These are phyloP conservation scores for Lindbergichthys nudifrons DNA, from an alignment of 2,797 vertebrate genomes.

Conservation along the genomic window DNA sequence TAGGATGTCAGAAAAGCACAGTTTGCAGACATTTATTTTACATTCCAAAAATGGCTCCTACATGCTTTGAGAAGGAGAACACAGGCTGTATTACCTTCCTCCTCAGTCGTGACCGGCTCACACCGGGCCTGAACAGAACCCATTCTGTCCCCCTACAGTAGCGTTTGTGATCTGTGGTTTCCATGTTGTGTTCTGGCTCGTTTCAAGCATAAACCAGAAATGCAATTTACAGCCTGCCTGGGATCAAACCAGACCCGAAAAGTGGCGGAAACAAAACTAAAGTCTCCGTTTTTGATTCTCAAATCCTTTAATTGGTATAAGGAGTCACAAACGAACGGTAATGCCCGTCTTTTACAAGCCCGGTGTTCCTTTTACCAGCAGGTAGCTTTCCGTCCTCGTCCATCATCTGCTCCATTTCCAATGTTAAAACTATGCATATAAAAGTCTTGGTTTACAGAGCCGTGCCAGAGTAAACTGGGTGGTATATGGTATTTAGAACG, in stretches of 20 bases:
- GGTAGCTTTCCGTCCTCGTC: constrained; percentile 75
- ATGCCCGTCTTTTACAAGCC: constrained; percentile 61
- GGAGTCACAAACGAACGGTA: constrained; percentile 47
- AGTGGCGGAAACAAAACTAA: constrained; percentile 6
- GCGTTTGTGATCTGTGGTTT: constrained; percentile 66
- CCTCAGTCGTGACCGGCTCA: constrained; percentile 8
- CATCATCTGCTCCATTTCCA: constrained; percentile 71
- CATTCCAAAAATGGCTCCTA: constrained; percentile 36
- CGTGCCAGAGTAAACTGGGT: constrained; percentile 85
- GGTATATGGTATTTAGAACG: constrained; percentile 83
- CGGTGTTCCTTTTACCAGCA: constrained; percentile 67
- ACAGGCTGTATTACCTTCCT: constrained; percentile 26
- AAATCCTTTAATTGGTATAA: constrained; percentile 51
- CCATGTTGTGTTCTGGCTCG: constrained; percentile 47
- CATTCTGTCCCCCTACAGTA: constrained; percentile 50
- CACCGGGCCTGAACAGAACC: constrained; percentile 41
- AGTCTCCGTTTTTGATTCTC: constrained; percentile 35
- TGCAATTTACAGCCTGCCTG: constrained; percentile 30
- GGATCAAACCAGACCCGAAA: constrained; percentile 34
- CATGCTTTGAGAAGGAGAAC: not conserved
- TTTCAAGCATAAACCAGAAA: constrained; percentile 54
- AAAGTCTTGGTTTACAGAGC: constrained; percentile 75
- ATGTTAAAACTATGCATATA: constrained; percentile 74
- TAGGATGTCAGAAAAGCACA: not conserved
- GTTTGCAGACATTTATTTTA: constrained; percentile 1